Conservation (phyloP, 1,140 invertebrate species). For the Tetramorium simillimum region DNA sequence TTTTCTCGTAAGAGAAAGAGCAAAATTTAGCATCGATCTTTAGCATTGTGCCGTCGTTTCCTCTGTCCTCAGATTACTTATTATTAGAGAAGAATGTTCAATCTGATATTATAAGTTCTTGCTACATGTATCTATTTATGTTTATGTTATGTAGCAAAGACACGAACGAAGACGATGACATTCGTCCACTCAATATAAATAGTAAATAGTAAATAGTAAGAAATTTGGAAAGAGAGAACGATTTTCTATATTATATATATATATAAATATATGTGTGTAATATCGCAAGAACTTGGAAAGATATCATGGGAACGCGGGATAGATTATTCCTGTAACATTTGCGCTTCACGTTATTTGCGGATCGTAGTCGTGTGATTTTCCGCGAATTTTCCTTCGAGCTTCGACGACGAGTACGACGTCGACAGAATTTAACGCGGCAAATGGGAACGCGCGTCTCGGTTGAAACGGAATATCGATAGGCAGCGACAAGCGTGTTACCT, state of each 20-base stretch:
- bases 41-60: background rate
- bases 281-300: background rate
- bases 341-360: background rate
- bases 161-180: background rate
- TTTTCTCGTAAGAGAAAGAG: constrained; percentile 15
- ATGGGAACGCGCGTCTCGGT: constrained; percentile 12
- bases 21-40: constrained; percentile 5
- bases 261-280: background rate
- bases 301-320: background rate
- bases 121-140: background rate
- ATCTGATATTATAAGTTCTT: background rate
- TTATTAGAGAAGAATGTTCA: background rate
- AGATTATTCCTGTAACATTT: background rate
- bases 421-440: constrained; percentile 22
- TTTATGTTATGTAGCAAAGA: background rate
- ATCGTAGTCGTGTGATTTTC: background rate
- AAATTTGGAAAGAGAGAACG: background rate
- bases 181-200: background rate
- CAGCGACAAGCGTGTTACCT: constrained; percentile 1
- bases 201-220: background rate
- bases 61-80: background rate
- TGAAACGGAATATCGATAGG: constrained; percentile 42
- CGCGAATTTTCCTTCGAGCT: constrained; percentile 22
- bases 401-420: background rate
- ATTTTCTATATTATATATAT: too few species aligned